Conservation (phyloP, 53 echinoderm and acorn worm genomes). For the Holothuria leucospilota region DNA sequence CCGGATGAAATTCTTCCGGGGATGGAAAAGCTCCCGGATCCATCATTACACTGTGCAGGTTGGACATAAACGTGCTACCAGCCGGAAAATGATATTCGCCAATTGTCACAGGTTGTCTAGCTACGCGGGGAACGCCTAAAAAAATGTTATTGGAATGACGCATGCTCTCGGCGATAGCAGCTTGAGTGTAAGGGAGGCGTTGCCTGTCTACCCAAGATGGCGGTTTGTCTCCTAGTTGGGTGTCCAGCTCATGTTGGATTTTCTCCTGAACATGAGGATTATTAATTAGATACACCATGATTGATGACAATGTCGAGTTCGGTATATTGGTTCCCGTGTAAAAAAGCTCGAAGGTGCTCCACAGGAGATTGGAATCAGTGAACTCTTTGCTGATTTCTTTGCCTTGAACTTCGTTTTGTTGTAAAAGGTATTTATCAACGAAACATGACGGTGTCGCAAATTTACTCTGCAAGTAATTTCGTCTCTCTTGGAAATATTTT, state of each 20-base stretch:
- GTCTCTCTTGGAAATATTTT: conserved; percentile 1
- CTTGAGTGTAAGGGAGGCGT: conserved; percentile 27
- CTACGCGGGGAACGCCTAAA: conserved; percentile 20
- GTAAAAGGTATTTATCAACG: conserved; percentile 11
- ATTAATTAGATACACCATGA: conserved; percentile 28
- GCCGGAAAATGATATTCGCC: background rate
- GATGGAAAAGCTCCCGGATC: conserved; percentile 8
- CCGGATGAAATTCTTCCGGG: conserved; percentile 24
- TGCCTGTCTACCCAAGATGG: conserved; percentile 1
- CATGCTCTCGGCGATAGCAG: conserved; percentile 24
- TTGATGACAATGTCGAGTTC: background rate
- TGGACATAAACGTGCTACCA: conserved; percentile 22
- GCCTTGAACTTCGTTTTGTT: background rate
- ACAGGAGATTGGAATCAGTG: conserved; percentile 17
- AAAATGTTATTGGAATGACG: background rate
- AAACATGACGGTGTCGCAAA: conserved; percentile 22
- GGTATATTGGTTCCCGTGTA: conserved; percentile 8
- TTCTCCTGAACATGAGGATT: conserved; percentile 17
- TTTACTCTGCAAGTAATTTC: background rate
- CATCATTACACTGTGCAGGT: conserved; percentile 32
- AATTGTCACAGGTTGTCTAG: background rate
- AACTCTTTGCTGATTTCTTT: background rate
- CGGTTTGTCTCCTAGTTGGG: background rate
- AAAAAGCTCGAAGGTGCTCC: conserved; percentile 11
- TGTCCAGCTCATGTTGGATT: conserved; percentile 29